Evolutionary conservation across 2,888 invertebrate species (phyloP), one percentile per base, ranked within the genome.

Genomic region (Lacanobia oleracea): DNA sequence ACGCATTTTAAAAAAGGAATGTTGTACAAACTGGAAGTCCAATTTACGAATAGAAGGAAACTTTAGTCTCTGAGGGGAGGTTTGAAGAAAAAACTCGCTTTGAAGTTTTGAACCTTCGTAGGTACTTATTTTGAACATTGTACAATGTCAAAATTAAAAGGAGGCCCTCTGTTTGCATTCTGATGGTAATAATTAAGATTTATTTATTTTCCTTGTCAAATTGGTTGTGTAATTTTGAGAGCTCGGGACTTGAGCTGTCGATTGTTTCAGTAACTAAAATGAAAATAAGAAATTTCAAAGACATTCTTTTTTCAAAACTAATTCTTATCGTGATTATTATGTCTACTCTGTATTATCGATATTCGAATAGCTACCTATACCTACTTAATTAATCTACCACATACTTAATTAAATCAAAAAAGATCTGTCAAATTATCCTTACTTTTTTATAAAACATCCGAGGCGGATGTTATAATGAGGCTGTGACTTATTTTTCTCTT

Each of bases 61-160:
- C 69, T 79, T 75, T 50, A 63, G 33, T 59, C 74, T 68, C 75
- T n/a, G 8, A 50, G 66, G 76, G 76, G 37, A 23, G 74, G 70
- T 82, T 81, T 71, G 69, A 71, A 63, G 76, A 72, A 81, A 84
- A 82, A 82, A 83, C 70, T 79, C 74, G 53, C 79, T 87, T 83
- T 83, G 81, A 81, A 79, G 50, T 79, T 87, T 83, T 83, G 81
- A 79, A 79, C 56, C 57, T 62, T 45, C 16, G 8, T 48, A 16
- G 48, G 48, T 67, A 62, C 70, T 77, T 72, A 72, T 67, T 67
- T 71, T 68, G 61, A 61, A 75, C 63, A 79, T 71, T 68, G 61
- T 62, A 75, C 63, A 79, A 77, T 72, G 48, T 72, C 68, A 45
- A 79, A 86, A 82, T 85, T 82, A 81, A 78, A 85, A 70, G 56